Percentiles rank a stretch among this genome's conserved stretches.
Evolutionary conservation across 1,140 invertebrate genomes (phyloP).

Genomic region (Himalopsyche phryganea): DNA sequence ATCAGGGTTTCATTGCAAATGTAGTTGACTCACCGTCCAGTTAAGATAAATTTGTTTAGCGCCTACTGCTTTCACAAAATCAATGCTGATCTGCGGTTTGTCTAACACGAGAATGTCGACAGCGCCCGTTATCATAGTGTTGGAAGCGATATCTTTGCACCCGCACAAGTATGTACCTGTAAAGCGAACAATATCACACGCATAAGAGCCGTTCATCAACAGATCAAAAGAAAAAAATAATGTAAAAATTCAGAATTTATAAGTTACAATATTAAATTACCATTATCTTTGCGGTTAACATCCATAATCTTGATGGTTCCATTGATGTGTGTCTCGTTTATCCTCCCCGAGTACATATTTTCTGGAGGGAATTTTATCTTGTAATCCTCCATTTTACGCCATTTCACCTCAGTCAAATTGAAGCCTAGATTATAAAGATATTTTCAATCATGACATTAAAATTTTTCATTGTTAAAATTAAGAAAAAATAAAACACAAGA

Average conservation of each 20-base stretch:
- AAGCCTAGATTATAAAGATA: slow-evolving; percentile 19
- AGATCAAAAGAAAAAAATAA: no score
- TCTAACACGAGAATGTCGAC: slow-evolving; percentile 63
- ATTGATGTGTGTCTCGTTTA: slow-evolving; percentile 59
- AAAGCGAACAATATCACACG: neutral
- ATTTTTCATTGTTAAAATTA: slow-evolving; percentile 37
- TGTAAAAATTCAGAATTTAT: no score
- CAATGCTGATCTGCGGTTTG: slow-evolving; percentile 66
- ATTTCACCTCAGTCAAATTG: slow-evolving; percentile 28
- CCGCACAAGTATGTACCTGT: slow-evolving; percentile 29
- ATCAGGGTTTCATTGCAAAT: no score
- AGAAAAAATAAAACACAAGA: slow-evolving; percentile 17
- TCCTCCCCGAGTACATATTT: slow-evolving; percentile 13
- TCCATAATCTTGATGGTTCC: slow-evolving; percentile 54
- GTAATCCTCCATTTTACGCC: slow-evolving; percentile 15
- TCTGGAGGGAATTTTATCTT: slow-evolving; percentile 13
- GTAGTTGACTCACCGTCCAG: slow-evolving; percentile 62
- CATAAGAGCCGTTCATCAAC: no score
- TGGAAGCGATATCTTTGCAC: slow-evolving; percentile 5
- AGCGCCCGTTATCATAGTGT: slow-evolving; percentile 36
- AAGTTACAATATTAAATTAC: no score
- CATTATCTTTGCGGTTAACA: slow-evolving; percentile 63
- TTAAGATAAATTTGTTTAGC: slow-evolving; percentile 72
- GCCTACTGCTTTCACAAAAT: slow-evolving; percentile 72
- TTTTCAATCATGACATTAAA: neutral